Percentiles rank a stretch among this genome's conserved stretches.
phyloP scores from a whole-genome alignment of 2,113 vertebrate species.

The Thunnus maccoyii region DNA sequence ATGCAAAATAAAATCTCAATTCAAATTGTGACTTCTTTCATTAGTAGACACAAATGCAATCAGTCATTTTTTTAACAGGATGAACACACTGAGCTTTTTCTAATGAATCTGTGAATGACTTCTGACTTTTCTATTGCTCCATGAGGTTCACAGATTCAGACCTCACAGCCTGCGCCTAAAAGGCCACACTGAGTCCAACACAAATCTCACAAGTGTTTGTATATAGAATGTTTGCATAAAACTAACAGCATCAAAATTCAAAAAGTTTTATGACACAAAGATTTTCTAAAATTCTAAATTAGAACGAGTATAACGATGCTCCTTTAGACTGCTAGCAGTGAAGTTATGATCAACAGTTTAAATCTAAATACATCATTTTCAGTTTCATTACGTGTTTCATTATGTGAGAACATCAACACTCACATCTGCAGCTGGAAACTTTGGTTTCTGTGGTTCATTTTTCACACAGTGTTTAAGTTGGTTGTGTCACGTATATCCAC shows the following conservation, averaged over 20 bases:
- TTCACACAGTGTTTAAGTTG: not conserved
- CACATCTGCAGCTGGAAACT: not conserved
- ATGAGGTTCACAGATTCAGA: not conserved
- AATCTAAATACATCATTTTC: not conserved
- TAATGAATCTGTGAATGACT: no score
- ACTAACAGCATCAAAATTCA: no score
- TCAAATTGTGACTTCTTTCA: no score
- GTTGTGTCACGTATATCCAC: not conserved
- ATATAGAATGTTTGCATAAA: no score
- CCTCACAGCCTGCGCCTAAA: not conserved
- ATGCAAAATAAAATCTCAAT: no score
- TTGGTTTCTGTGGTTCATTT: not conserved
- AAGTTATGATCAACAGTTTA: not conserved
- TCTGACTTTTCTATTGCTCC: not conserved
- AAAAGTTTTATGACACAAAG: no score
- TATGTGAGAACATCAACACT: not conserved
- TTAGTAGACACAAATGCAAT: no score
- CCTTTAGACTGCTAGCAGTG: not conserved
- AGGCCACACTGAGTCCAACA: no score
- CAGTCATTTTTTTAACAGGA: not conserved
- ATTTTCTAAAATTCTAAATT: no score
- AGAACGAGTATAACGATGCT: not conserved
- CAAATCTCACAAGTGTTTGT: no score
- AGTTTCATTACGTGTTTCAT: not conserved
- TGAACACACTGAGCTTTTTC: no score